Conservation (phyloP, 2,797 vertebrate species). For the Sebastes oblongus region DNA sequence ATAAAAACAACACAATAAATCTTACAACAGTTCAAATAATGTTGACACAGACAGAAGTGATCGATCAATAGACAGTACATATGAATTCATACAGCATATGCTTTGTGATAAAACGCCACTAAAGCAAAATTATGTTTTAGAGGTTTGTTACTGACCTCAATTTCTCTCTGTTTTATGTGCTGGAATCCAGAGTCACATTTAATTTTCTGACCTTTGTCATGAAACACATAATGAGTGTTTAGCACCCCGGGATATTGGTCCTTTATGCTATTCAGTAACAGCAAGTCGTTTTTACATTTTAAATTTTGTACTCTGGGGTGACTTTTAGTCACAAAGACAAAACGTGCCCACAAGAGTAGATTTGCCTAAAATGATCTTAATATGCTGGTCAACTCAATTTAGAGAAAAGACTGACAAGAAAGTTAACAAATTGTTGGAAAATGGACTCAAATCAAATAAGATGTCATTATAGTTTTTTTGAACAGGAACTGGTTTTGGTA, state of each 20-base stretch:
- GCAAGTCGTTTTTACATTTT: not conserved
- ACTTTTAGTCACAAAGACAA: conserved; percentile 2
- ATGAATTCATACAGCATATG: not conserved
- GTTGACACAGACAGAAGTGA: not conserved
- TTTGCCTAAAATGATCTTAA: not conserved
- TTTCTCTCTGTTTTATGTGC: not conserved
- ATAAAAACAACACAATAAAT: not conserved
- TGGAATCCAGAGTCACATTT: not conserved
- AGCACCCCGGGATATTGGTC: not conserved
- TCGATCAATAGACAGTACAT: not conserved
- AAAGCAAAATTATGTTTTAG: not conserved
- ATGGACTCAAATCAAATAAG: not conserved
- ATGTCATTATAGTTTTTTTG: no score
- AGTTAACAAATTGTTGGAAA: not conserved
- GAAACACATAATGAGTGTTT: not conserved
- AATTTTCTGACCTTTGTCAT: not conserved
- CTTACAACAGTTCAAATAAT: not conserved
- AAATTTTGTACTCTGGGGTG: not conserved
- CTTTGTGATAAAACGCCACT: not conserved
- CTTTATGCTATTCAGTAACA: not conserved
- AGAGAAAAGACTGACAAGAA: not conserved
- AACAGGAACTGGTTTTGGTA: not conserved
- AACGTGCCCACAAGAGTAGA: not conserved
- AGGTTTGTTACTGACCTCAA: not conserved
- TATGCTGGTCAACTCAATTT: not conserved